Evolutionary conservation across 2,888 invertebrate species (phyloP).

Genomic region (Smittia aterrima): DNA sequence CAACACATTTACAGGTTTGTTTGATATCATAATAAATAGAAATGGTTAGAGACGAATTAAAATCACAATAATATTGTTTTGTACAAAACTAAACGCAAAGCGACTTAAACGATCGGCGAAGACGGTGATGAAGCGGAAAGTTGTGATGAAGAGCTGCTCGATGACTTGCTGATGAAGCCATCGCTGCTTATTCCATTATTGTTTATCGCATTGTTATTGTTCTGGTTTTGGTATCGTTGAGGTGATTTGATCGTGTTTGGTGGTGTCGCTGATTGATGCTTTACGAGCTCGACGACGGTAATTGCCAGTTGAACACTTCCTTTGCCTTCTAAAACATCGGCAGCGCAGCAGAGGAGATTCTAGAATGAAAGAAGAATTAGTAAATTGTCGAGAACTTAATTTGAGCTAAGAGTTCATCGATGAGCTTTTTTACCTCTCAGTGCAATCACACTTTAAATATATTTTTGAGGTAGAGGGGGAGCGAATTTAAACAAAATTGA

Average conservation of each 20-base stretch:
- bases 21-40: background rate
- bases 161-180: slow-evolving; percentile 12
- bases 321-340: slow-evolving; percentile 89
- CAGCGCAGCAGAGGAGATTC: slow-evolving; percentile 88
- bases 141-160: slow-evolving; percentile 20
- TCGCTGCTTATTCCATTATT: background rate
- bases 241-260: slow-evolving; percentile 42
- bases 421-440: no score
- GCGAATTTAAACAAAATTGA: background rate
- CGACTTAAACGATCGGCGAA: slow-evolving; percentile 37
- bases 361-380: slow-evolving; percentile 50
- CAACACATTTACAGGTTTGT: background rate
- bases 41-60: background rate
- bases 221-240: slow-evolving; percentile 37
- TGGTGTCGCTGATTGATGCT: slow-evolving; percentile 52
- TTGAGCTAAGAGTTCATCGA: no score
- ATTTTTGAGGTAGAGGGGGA: no score
- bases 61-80: background rate
- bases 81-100: background rate
- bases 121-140: slow-evolving; percentile 16
- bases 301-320: slow-evolving; percentile 84
- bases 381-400: background rate
- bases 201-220: slow-evolving; percentile 28
- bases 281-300: slow-evolving; percentile 79
- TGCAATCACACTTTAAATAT: no score